phyloP scores from a whole-genome alignment of 2,888 invertebrate genomes.

The Stenurella melanura region DNA sequence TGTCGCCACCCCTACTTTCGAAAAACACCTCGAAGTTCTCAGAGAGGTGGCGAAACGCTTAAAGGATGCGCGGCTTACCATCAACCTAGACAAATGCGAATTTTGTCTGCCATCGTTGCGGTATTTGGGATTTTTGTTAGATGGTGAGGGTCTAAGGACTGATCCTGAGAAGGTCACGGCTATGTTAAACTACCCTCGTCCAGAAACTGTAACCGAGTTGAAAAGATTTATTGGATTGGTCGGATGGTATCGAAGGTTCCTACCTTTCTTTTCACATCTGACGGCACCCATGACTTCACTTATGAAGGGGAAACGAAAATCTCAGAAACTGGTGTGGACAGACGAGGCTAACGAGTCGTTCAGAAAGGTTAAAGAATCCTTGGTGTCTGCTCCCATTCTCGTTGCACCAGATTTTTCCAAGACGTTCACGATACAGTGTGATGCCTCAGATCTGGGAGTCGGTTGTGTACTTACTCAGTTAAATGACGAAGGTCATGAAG shows the following conservation, averaged over 20 bases:
- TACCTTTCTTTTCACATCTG: neutral
- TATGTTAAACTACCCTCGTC: neutral
- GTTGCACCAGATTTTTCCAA: neutral
- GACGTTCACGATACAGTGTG: neutral
- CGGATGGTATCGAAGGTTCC: neutral
- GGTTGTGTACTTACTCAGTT: neutral
- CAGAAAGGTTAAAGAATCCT: neutral
- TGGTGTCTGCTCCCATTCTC: too few relatives aligned
- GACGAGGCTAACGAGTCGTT: neutral
- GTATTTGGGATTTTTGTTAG: too few relatives aligned
- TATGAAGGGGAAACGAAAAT: neutral
- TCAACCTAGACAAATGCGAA: neutral
- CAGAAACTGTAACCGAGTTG: neutral
- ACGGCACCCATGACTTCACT: neutral
- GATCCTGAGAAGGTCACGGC: neutral
- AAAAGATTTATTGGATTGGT: neutral
- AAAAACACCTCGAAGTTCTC: constrained; percentile 52
- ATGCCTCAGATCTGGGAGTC: too few relatives aligned
- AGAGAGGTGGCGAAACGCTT: constrained; percentile 24
- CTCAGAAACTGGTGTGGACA: neutral
- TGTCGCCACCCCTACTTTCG: constrained; percentile 50
- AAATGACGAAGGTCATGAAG: neutral
- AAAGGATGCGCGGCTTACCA: neutral
- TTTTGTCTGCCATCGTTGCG: neutral
- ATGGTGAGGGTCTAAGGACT: neutral